phyloP scores from a whole-genome alignment of 1,140 invertebrate genomes.

The Bombus confusus region DNA sequence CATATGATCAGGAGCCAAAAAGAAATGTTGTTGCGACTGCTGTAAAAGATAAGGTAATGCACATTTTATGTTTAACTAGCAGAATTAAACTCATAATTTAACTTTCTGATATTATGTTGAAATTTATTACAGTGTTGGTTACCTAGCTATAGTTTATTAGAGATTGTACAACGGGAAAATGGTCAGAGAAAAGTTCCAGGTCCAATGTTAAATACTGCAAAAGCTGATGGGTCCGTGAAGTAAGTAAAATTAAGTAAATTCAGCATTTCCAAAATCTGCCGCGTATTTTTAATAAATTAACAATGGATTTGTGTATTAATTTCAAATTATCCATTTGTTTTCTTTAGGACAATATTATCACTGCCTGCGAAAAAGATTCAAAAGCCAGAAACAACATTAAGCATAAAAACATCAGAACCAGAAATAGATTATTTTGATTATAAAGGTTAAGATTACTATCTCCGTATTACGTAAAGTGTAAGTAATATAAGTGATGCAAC shows the following conservation, averaged over 20 bases:
- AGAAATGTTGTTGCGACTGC: slow-evolving; percentile 97
- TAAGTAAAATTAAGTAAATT: slow-evolving; percentile 45
- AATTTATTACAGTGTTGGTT: slow-evolving; percentile 87
- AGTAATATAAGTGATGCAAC: not conserved
- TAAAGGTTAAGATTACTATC: slow-evolving; percentile 52
- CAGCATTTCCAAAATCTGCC: no score
- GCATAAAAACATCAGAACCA: slow-evolving; percentile 62
- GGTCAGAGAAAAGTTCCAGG: slow-evolving; percentile 90
- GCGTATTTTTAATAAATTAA: not conserved
- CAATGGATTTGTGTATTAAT: not conserved
- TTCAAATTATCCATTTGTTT: slow-evolving; percentile 42
- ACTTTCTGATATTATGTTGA: not conserved
- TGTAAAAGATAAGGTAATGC: slow-evolving; percentile 87
- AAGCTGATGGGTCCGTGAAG: slow-evolving; percentile 67
- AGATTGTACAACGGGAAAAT: slow-evolving; percentile 89
- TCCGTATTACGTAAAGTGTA: slow-evolving; percentile 21
- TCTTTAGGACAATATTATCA: slow-evolving; percentile 74
- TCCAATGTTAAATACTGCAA: slow-evolving; percentile 83
- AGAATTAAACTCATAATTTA: not conserved
- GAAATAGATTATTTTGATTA: slow-evolving; percentile 75
- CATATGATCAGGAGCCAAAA: slow-evolving; percentile 97
- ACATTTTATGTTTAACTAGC: not conserved
- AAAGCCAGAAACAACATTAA: slow-evolving; percentile 60
- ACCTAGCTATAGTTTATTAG: slow-evolving; percentile 91
- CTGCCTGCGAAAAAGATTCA: slow-evolving; percentile 71